phyloP scores from a whole-genome alignment of 2,113 vertebrate species.

The Sylvilagus bachmani region DNA sequence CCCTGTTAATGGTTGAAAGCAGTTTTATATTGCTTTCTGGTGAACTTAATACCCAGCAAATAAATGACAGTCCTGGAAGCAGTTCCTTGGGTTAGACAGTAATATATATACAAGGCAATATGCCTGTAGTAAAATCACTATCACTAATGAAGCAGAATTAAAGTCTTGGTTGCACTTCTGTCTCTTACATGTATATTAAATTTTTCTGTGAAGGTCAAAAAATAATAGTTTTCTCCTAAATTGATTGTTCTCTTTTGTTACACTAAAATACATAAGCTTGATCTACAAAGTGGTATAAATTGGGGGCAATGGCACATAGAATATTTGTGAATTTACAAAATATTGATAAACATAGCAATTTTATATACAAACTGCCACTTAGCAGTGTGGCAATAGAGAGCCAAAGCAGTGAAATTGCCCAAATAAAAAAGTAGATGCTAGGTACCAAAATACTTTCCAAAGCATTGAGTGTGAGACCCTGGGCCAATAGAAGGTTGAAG shows the following conservation, averaged over 20 bases:
- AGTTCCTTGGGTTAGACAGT: slow-evolving; percentile 37
- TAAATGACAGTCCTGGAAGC: slow-evolving; percentile 51
- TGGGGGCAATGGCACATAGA: not conserved
- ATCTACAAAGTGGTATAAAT: not conserved
- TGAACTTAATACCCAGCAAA: slow-evolving; percentile 65
- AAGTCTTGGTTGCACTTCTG: not conserved
- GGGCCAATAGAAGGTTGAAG: not conserved
- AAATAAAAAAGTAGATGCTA: not conserved
- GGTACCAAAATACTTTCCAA: not conserved
- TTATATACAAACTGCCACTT: not conserved
- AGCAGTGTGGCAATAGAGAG: not conserved
- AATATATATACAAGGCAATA: not conserved
- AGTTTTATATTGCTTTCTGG: slow-evolving; percentile 71
- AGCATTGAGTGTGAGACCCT: not conserved
- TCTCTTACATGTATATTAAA: not conserved
- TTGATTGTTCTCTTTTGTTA: not conserved
- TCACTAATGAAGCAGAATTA: slow-evolving; percentile 34
- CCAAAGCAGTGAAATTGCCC: not conserved
- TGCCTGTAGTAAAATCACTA: not conserved
- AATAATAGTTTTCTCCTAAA: not conserved
- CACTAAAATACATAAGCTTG: slow-evolving; percentile 42
- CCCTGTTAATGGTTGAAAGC: slow-evolving; percentile 57
- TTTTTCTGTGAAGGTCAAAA: slow-evolving; percentile 28
- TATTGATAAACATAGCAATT: slow-evolving; percentile 24
- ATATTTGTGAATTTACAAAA: slow-evolving; percentile 40